Conservation (phyloP, 2,113 vertebrate species). For the Willisornis vidua region DNA sequence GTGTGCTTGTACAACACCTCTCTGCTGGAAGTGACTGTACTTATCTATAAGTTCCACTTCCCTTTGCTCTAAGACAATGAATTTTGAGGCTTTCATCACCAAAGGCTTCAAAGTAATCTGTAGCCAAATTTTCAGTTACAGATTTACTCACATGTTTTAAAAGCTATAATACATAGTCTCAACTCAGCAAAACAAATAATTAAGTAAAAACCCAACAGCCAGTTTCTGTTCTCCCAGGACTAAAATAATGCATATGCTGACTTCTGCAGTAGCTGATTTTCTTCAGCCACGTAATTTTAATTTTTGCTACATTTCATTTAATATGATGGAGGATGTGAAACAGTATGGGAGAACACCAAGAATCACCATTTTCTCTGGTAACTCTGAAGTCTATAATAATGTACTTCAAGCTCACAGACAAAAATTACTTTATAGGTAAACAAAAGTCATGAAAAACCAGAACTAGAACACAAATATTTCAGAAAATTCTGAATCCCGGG, state of each 20-base stretch:
- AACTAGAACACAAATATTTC: background rate
- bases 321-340: background rate
- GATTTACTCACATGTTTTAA: background rate
- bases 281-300: background rate
- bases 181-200: background rate
- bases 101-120: background rate
- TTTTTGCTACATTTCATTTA: background rate
- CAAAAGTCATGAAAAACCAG: background rate
- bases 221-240: background rate
- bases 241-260: background rate
- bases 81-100: background rate
- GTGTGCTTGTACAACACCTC: background rate
- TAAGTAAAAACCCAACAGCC: background rate
- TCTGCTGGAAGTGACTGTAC: background rate
- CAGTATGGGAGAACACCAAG: background rate
- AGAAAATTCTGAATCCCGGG: background rate
- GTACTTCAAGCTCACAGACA: background rate
- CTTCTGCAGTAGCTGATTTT: background rate
- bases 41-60: background rate
- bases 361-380: background rate
- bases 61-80: background rate
- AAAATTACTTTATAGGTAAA: background rate
- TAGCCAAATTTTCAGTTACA: background rate
- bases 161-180: background rate
- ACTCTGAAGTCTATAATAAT: background rate